Evolutionary conservation across 2,888 invertebrate species (phyloP), one percentile per base, ranked within the genome.

Genomic region (Thelaira solivaga): DNA sequence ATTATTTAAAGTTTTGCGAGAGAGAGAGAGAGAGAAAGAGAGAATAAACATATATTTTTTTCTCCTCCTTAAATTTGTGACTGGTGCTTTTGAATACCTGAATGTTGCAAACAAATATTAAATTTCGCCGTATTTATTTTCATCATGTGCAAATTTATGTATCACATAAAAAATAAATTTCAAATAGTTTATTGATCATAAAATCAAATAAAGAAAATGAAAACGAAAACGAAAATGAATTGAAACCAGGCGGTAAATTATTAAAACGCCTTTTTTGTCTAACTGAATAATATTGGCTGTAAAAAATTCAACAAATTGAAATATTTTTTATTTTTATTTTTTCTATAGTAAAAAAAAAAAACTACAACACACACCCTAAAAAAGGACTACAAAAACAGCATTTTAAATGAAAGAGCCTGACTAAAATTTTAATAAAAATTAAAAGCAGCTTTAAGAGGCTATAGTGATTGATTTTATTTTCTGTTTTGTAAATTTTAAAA

Each of bases 111-210:
- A n/a, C n/a, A n/a, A 26, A 26, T 26, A 26, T 26, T 26, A 26
- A 26, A 26, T n/a, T n/a, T n/a, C n/a, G n/a, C n/a, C 4, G 26
- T 26, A 26, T 26, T 26, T 5, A 26, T 26, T 26, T 55, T 55
- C 36, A 55, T 55, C n/a, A 36, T 55, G 53, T 55, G 36, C 36
- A 55, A 55, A 55, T 36, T 20, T 18, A 16, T n/a, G n/a, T n/a
- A n/a, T n/a, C n/a, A 51, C 20, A 29, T 34, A 55, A 24, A 20
- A 29, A n/a, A n/a, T n/a, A n/a, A n/a, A n/a, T n/a, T n/a, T 39
- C 10, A 13, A 31, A 26, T 49, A 41, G 11, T 55, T 59, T 36
- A 36, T 47, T 53, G 39, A 13, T 29, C 39, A 22, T 49, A 69
- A 39, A 69, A 49, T 18, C 2, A 26, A n/a, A 49, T 36, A 39